Base-by-base conservation (phyloP, 2,888 invertebrate genomes). In the Willowsia nigromaculata region DNA sequence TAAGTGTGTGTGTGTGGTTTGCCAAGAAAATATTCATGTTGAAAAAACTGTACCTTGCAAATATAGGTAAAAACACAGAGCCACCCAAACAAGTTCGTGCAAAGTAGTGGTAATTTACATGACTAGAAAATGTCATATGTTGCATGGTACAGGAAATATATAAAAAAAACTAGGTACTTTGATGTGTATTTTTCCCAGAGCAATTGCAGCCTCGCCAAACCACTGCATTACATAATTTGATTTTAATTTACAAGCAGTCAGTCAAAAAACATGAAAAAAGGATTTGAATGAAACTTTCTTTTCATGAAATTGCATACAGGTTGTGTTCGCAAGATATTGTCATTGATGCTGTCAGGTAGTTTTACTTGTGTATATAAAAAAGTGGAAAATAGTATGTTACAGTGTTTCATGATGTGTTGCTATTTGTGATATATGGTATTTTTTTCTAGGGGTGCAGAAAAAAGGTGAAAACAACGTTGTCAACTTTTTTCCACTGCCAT, bases 211-310 rank as follows among this genome's bases (percentile, higher is more conserved):
- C 15, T n/a, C n/a, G n/a, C n/a, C n/a, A n/a, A n/a, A 25, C n/a
- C 47, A 50, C 15, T 74, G 74, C 74, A 74, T 37, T 65, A 18
- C 37, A 74, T 74, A 74, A 74, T 74, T 74, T 74, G 27, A 27
- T 74, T 74, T 50, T 74, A 74, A 74, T 71, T 71, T 71, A 71
- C 15, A 74, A 47, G 1, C 27, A 74, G 74, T 47, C 47, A 47
- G 27, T 47, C 25, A 71, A 71, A 62, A 3, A 25, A 11, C 22
- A 56, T 2, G 9, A 4, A 27, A 59, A n/a, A 59, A 27, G 15
- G 3, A 59, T 9, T 59, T n/a, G 50, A 47, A 13, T 5, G 47
- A 50, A 15, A 27, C 59, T 4, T 18, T 25, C 11, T 59, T 59
- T 6, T 25, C 59, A n/a, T n/a, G n/a, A n/a, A n/a, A n/a, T n/a